Evolutionary conservation across 2,888 invertebrate genomes (phyloP), one percentile per base, ranked within the genome.

Genomic region (Rosalia funebris): DNA sequence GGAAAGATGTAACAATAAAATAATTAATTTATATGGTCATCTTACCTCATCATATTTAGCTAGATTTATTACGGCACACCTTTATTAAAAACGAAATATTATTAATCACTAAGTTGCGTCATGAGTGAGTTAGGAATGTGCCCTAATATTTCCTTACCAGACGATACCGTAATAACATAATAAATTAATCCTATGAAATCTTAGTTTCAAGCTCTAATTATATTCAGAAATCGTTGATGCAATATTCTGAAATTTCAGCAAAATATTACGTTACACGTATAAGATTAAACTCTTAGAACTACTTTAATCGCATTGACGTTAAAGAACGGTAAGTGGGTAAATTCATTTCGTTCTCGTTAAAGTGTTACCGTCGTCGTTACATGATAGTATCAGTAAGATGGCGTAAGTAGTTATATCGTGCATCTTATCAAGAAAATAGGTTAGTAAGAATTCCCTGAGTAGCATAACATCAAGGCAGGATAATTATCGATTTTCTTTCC

Each of bases 191-290:
- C 15, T 20, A 32, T 16, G 31, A 46, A 20, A 46, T 32, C 15
- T 32, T 31, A 46, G 46, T 46, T 46, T 31, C 16, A 34, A 32
- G 15, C 34, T 34, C 7, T 46, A 34, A 46, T 46, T 46, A 34
- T 46, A 48, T 36, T 47, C 47, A 36, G 36, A 47, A 47, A 47
- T 36, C 36, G 36, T 16, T 34, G 34, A 48, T 48, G 48, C 48
- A 34, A 32, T 17, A 34, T 36, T 17, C 36, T 31, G 34, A 48
- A 48, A 37, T 19, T 48, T 36, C 36, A 20, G 16, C n/a, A 12
- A 11, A 48, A 32, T 48, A 48, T 48, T 48, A 48, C 48, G 12
- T 48, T 48, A 48, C 20, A 48, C 48, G 32, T 48, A 48, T 17
- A 48, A 48, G 48, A 36, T 16, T 36, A 48, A 32, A 48, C 36